Evolutionary conservation across 2,797 vertebrate genomes (phyloP).

Genomic region (Podarcis siculus): DNA sequence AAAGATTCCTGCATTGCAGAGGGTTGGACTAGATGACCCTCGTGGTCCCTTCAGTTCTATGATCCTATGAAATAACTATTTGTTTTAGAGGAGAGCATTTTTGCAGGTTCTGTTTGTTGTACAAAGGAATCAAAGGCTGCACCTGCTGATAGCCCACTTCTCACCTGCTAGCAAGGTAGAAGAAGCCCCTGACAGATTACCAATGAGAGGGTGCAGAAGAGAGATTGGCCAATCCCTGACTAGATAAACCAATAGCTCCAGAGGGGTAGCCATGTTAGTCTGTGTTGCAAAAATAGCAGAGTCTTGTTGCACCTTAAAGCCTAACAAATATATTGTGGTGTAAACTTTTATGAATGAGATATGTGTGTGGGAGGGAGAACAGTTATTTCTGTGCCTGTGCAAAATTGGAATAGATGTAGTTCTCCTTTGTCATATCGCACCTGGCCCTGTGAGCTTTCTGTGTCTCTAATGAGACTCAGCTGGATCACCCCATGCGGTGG

Average conservation of each 20-base stretch:
- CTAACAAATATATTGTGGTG: background rate
- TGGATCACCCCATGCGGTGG: conserved; percentile 57
- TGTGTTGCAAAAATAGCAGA: background rate
- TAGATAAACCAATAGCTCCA: background rate
- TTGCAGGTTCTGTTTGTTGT: too few relatives aligned
- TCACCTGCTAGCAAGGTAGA: too few relatives aligned
- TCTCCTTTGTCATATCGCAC: conserved; percentile 62
- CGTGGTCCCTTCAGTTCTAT: too few relatives aligned
- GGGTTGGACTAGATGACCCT: too few relatives aligned
- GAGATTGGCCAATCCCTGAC: background rate
- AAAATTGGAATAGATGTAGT: conserved; percentile 61
- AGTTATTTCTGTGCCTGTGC: conserved; percentile 15
- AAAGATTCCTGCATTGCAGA: too few relatives aligned
- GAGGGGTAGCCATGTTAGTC: background rate
- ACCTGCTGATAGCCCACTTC: too few relatives aligned
- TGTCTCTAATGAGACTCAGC: conserved; percentile 66
- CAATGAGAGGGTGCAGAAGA: too few relatives aligned
- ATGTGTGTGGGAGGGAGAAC: too few relatives aligned
- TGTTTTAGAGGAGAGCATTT: too few relatives aligned
- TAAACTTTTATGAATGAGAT: background rate
- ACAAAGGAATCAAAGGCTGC: too few relatives aligned
- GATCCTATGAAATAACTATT: too few relatives aligned
- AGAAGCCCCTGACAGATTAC: too few relatives aligned
- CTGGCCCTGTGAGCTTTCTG: conserved; percentile 59
- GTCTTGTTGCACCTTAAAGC: background rate